Conservation (phyloP, 2,113 vertebrate genomes). For the Seriola quinqueradiata region DNA sequence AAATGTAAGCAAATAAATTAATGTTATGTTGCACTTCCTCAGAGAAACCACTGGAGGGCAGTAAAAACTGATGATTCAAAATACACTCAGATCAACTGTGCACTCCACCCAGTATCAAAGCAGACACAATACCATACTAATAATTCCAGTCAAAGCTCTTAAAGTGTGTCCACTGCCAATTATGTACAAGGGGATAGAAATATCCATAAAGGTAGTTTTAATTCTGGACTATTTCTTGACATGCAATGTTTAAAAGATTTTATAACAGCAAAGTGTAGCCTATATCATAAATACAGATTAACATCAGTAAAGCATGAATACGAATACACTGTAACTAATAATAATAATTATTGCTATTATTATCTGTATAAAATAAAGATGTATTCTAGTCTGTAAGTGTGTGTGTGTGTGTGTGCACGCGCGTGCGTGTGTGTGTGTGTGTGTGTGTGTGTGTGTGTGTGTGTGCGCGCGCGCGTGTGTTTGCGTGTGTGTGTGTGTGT, state of each 20-base stretch:
- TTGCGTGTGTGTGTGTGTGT: not conserved
- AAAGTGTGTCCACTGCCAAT: not conserved
- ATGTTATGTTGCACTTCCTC: not conserved
- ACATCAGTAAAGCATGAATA: not conserved
- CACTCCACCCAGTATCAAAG: not conserved
- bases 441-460: conserved; percentile 2
- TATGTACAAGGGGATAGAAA: not conserved
- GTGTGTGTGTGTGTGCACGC: not conserved
- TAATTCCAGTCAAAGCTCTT: not conserved
- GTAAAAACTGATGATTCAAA: not conserved
- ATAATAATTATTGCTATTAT: not conserved
- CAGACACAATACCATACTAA: not conserved
- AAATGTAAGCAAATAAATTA: not conserved
- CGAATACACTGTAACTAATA: not conserved
- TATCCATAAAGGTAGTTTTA: not conserved
- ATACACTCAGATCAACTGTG: not conserved
- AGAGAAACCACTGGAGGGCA: conserved; percentile 11
- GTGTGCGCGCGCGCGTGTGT: no score
- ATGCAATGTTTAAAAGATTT: not conserved
- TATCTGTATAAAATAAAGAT: not conserved
- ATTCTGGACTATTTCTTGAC: not conserved
- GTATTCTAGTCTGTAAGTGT: not conserved
- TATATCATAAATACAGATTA: not conserved
- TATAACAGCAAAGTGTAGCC: not conserved
- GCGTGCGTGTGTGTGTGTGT: not conserved